Evolutionary conservation across 2,113 vertebrate genomes (phyloP).

Genomic region (Petaurus breviceps): DNA sequence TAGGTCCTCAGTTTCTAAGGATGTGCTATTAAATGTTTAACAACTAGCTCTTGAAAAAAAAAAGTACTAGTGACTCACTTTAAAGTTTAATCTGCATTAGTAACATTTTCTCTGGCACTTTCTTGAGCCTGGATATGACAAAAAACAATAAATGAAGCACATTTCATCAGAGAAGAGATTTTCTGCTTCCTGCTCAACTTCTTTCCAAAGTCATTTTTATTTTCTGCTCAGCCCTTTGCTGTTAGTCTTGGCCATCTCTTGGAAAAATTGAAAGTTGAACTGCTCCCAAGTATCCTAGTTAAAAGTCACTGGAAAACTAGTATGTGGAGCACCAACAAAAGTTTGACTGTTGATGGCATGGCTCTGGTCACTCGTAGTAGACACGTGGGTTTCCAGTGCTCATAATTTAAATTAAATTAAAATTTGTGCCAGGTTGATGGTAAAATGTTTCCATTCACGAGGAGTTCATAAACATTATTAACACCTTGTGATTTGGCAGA

Average conservation of each 20-base stretch:
- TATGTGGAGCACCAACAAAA: not conserved
- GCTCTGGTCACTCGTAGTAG: not conserved
- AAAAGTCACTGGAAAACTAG: conserved; percentile 17
- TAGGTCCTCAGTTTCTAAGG: not conserved
- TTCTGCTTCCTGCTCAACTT: not conserved
- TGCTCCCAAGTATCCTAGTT: conserved; percentile 10
- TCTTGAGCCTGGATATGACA: not conserved
- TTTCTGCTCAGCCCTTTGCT: not conserved
- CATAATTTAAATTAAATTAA: not conserved
- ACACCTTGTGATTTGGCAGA: conserved; percentile 4
- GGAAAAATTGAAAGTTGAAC: not conserved
- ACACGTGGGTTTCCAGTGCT: not conserved
- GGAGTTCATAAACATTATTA: not conserved
- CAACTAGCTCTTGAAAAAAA: not conserved
- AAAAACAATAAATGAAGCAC: not conserved
- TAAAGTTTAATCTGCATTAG: not conserved
- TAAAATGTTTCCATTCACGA: not conserved
- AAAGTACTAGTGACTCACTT: not conserved
- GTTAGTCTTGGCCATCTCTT: not conserved
- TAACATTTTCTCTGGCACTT: not conserved
- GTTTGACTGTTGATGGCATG: not conserved
- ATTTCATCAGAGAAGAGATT: not conserved
- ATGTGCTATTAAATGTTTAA: not conserved
- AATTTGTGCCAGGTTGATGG: not conserved
- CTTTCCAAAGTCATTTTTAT: not conserved